Base-by-base conservation (phyloP, 2,888 invertebrate species). In the Melikaiella ostensackeni region DNA sequence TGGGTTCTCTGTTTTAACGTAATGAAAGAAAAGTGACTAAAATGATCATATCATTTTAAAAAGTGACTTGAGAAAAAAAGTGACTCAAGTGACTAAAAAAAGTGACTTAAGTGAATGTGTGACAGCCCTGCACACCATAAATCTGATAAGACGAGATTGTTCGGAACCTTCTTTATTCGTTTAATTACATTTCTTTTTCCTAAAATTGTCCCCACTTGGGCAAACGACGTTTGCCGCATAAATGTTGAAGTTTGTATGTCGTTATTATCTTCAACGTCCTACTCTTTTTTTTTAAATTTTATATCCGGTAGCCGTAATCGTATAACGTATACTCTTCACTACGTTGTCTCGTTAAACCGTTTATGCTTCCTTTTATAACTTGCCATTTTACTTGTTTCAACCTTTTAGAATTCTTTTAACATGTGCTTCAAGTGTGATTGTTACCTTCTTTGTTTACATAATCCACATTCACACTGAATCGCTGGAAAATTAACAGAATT, bases 291-390 rank as follows among this genome's bases (percentile, higher is more conserved):
- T 30, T 30, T 30, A 3, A 30, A 35, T 35, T 35, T 38, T 24
- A 35, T 63, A 38, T 63, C n/a, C 35, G n/a, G 35, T 63, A 63
- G 35, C 38, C 66, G 77, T 76, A 77, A 75, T 79, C 70, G 76
- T 80, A 78, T 63, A 27, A 63, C 0, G 33, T 13, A 21, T 21
- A 38, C 38, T 63, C 63, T 63, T 63, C 35, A 33, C 21, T 38
- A 24, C 13, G 21, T 21, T 38, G 38, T 74, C 80, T 80, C 80
- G 80, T 80, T 80, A 80, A 79, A 78, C 78, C 75, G 76, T 80
- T 78, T 79, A 78, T 75, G 77, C 55, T 78, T 75, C 66, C 77
- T 75, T 30, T 76, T 80, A 75, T 74, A 74, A 77, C 64, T 74
- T 62, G 80, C 75, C 77, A 75, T 80, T 78, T 74, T 70, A 73